Base-by-base conservation (phyloP, 2,113 vertebrate genomes). In the Istiophorus platypterus region DNA sequence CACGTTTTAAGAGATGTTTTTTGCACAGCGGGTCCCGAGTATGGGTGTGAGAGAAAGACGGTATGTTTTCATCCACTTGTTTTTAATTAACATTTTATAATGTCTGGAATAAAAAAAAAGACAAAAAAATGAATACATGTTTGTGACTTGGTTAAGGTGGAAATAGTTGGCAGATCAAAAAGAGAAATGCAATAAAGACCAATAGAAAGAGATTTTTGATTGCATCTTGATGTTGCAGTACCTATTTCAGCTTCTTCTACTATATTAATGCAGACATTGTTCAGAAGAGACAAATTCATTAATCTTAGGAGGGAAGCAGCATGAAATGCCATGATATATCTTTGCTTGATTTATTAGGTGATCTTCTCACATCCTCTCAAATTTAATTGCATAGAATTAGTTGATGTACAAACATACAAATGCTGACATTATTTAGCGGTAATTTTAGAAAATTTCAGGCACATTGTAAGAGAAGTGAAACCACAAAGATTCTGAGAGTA, bases 101-200 rank as follows among this genome's bases (percentile, higher is more conserved):
- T 51, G 37, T 14, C 61, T 56, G 17, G 49, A 58, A 79, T 27
- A 2, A 4, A 29, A 56, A 5, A 7, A 54, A 42, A 47, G 15
- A 22, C 11, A 41, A 24, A 22, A 37, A 9, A 18, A 17, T 22
- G 5, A 45, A 34, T 2, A 39, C 24, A 18, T 47, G 37, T 51
- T 66, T 64, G 72, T 10, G 20, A n/a, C 15, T 74, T 49, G 17
- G 64, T 47, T 39, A n/a, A 59, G 22, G 61, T 45, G 15, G 56
- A 37, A 31, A 68, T 12, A 24, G 12, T 14, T 68, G 24, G 26
- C n/a, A 22, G 22, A 29, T 18, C 31, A 11, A 66, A 59, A 70
- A 49, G 6, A 12, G n/a, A 34, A 69, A 42, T 15, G 24, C 47
- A 62, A 39, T 67, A 49, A 45, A 56, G 4, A 18, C 42, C 62